phyloP scores from a whole-genome alignment of 1,140 invertebrate genomes.

The Eubasilissa regina region DNA sequence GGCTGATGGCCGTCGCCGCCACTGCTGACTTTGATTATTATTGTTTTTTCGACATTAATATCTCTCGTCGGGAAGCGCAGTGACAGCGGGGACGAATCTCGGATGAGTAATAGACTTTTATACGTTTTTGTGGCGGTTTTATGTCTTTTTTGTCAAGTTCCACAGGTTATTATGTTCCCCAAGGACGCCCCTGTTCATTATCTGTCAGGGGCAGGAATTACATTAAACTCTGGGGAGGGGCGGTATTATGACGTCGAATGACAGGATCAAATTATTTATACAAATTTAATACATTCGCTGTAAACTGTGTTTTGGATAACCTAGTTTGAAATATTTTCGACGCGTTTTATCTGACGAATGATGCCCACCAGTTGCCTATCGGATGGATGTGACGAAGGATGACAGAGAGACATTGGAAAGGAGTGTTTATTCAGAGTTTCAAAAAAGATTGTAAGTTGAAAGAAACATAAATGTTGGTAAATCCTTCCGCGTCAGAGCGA shows the following conservation, averaged over 20 bases:
- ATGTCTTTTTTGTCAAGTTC: constrained; percentile 32
- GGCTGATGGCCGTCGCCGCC: constrained; percentile 8
- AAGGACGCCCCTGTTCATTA: constrained; percentile 30
- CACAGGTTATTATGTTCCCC: constrained; percentile 29
- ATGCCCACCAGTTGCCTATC: no score
- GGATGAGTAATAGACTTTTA: constrained; percentile 38
- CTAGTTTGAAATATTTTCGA: no score
- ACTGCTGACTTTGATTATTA: constrained; percentile 51
- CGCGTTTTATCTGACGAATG: no score
- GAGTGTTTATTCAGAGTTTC: no score
- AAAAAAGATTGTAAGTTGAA: no score
- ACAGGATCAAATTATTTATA: not conserved
- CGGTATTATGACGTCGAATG: not conserved
- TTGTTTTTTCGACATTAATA: constrained; percentile 51
- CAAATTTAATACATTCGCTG: not conserved
- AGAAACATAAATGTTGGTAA: no score
- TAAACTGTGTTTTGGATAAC: no score
- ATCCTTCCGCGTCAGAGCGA: no score
- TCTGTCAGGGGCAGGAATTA: constrained; percentile 27
- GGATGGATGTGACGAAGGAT: no score
- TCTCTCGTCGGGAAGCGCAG: constrained; percentile 8
- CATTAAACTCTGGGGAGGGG: not conserved
- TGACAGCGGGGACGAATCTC: constrained; percentile 47
- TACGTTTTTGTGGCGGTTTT: constrained; percentile 31
- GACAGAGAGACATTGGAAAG: no score